Conservation (phyloP, 2,113 vertebrate species). For the Eptatretus burgeri region DNA sequence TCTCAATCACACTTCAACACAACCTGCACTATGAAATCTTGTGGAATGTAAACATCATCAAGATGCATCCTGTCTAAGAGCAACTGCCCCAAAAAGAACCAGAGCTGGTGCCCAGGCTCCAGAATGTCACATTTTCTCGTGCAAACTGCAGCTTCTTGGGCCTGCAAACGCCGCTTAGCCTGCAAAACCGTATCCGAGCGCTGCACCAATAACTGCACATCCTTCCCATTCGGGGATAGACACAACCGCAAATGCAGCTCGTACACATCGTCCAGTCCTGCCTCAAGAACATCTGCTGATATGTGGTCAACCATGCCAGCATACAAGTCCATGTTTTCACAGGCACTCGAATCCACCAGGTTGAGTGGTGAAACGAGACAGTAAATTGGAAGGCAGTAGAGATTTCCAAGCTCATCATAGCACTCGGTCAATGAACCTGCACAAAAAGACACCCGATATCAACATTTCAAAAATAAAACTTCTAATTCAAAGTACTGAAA, state of each 20-base stretch:
- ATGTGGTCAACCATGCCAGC: no score
- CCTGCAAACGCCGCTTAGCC: conserved; percentile 69
- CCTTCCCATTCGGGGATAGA: conserved; percentile 46
- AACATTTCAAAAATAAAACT: no score
- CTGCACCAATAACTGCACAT: conserved; percentile 21
- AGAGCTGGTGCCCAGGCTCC: conserved; percentile 44
- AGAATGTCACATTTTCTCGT: no score
- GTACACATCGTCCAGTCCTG: no score
- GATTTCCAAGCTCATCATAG: conserved; percentile 86
- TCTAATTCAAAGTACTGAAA: no score
- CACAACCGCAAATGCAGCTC: conserved; percentile 73
- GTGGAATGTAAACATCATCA: conserved; percentile 89
- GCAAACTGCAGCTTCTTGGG: conserved; percentile 45
- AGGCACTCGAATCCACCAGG: conserved; percentile 87
- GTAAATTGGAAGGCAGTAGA: conserved; percentile 87
- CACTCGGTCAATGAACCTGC: conserved; percentile 75
- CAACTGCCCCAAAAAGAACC: conserved; percentile 90
- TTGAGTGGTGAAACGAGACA: conserved; percentile 80
- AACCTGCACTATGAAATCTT: conserved; percentile 93
- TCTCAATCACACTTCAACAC: no score
- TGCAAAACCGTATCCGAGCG: conserved; percentile 62
- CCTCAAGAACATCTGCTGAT: no score
- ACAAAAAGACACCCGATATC: no score
- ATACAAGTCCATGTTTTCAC: conserved; percentile 28
- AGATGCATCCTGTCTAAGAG: conserved; percentile 78